Conservation (phyloP, 2,888 invertebrate species). For the Drosophila paranaensis region DNA sequence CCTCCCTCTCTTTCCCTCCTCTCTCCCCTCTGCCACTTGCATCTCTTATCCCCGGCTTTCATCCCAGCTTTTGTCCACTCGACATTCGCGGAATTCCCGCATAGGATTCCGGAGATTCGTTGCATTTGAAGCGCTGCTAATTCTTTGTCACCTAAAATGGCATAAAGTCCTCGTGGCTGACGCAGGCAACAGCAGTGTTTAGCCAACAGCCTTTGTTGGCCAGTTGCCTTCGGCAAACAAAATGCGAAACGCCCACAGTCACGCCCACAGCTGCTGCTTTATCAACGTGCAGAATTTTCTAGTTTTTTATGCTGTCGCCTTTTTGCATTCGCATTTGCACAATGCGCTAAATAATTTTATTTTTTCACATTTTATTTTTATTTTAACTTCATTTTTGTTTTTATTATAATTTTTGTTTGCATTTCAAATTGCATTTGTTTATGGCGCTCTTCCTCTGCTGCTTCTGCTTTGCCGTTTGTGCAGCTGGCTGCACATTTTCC, state of each 20-base stretch:
- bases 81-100: not conserved
- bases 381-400: slow-evolving; percentile 4
- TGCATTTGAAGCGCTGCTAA: slow-evolving; percentile 56
- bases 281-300: slow-evolving; percentile 20
- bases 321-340: slow-evolving; percentile 46
- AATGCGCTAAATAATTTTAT: slow-evolving; percentile 17
- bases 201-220: slow-evolving; percentile 17
- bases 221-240: slow-evolving; percentile 12
- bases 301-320: slow-evolving; percentile 36
- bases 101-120: slow-evolving; percentile 14
- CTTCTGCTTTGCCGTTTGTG: slow-evolving; percentile 4
- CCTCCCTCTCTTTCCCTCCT: not conserved
- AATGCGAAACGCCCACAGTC: slow-evolving; percentile 7
- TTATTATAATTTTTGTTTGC: slow-evolving; percentile 51
- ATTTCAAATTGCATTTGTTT: slow-evolving; percentile 68
- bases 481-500: slow-evolving; percentile 21
- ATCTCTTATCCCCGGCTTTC: no score
- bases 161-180: slow-evolving; percentile 29
- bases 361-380: slow-evolving; percentile 3
- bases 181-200: slow-evolving; percentile 13
- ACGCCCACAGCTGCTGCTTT: no score
- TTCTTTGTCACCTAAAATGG: slow-evolving; percentile 70
- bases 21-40: not conserved
- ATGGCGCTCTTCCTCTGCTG: slow-evolving; percentile 14
- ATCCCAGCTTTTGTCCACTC: not conserved